These are phyloP conservation scores for Heliornis fulica DNA, from an alignment of 2,113 vertebrate species.

Conservation along the genomic window DNA sequence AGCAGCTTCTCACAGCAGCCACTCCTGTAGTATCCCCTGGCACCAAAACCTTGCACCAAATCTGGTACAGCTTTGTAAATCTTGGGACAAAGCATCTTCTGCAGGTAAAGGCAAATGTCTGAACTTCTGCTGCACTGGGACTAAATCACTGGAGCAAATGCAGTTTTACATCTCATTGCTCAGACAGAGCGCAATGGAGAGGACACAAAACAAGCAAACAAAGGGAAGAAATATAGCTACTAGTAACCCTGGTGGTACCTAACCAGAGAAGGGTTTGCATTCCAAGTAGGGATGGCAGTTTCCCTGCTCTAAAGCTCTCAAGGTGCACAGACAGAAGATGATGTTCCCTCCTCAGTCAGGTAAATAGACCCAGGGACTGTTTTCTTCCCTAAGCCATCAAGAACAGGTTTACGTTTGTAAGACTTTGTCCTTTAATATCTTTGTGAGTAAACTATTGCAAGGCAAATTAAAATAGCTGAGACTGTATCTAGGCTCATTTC, in stretches of 20 bases:
- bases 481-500: not conserved
- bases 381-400: not conserved
- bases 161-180: slow-evolving; percentile 12
- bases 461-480: not conserved
- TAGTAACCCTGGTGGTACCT: not conserved
- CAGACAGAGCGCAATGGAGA: not conserved
- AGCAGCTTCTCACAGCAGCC: too few species aligned
- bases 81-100: not conserved
- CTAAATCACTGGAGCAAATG: not conserved
- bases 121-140: not conserved
- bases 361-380: not conserved
- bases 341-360: not conserved
- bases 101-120: not conserved
- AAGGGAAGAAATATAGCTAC: not conserved
- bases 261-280: not conserved
- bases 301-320: not conserved
- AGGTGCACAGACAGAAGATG: not conserved
- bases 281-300: not conserved
- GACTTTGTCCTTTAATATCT: not conserved
- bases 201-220: not conserved
- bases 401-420: not conserved
- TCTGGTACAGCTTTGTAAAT: not conserved
- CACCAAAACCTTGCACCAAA: not conserved
- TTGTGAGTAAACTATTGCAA: not conserved
- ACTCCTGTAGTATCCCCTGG: too few species aligned